phyloP scores from a whole-genome alignment of 2,888 invertebrate species.

The Hyposoter dolosus region DNA sequence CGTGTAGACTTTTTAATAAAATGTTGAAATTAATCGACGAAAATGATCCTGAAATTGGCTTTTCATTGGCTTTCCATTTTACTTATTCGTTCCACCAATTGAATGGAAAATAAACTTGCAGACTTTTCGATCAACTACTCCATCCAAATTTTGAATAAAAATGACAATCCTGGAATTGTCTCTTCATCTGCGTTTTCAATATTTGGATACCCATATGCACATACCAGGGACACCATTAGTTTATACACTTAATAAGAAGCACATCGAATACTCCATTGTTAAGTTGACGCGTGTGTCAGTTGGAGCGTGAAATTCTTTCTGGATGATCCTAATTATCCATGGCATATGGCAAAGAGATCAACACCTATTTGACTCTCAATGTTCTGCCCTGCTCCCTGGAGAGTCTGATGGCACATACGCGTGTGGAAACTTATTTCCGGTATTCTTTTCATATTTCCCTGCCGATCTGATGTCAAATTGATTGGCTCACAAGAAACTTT shows the following conservation, averaged over 20 bases:
- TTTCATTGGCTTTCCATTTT: no score
- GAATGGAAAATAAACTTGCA: neutral
- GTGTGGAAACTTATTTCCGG: conserved; percentile 44
- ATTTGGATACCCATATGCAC: neutral
- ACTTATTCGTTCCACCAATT: neutral
- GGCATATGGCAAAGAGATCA: conserved; percentile 75
- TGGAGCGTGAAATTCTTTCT: conserved; percentile 81
- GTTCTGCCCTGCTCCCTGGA: conserved; percentile 1
- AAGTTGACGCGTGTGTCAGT: conserved; percentile 77
- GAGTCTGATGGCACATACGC: conserved; percentile 7
- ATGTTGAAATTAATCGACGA: neutral
- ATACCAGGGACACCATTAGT: neutral
- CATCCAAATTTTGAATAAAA: neutral
- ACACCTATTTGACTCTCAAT: conserved; percentile 54
- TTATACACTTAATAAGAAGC: conserved; percentile 4
- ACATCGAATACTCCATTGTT: conserved; percentile 14
- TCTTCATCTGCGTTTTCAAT: neutral
- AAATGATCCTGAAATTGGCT: neutral
- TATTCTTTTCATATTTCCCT: conserved; percentile 48
- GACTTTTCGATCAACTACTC: neutral
- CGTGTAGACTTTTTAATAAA: neutral
- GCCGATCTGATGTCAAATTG: conserved; percentile 35
- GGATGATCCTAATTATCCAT: conserved; percentile 78
- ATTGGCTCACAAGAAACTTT: neutral
- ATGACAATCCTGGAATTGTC: neutral